Base-by-base conservation (phyloP, 2,113 vertebrate genomes). In the Sturnus vulgaris region DNA sequence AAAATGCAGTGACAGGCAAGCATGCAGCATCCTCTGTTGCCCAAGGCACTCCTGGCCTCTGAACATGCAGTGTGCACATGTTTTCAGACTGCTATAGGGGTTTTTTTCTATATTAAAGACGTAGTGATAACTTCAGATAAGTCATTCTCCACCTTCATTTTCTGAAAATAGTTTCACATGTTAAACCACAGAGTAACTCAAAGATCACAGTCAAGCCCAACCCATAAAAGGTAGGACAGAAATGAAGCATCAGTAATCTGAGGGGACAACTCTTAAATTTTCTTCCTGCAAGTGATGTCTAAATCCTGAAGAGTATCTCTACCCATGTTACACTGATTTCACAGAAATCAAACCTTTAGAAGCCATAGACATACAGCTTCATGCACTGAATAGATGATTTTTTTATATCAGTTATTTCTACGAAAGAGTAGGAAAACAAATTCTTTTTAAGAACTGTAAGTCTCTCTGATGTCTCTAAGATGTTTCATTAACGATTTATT, bases 41-140 rank as follows among this genome's bases (percentile, higher is more conserved):
- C 65, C 73, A 71, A 52, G 60, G 69, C 69, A 89, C 23, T 75
- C 39, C 39, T 66, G 60, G 52, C 44, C 50, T 81, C 56, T 20
- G 7, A 91, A 81, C 9, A 55, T 0, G 0, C 0, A 1, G 12
- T 17, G 10, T 47, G 21, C 17, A 63, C 13, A 21, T 8, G 37
- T n/a, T 73, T 81, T 56, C 59, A 86, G n/a, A 27, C 5, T 66
- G 4, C 25, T 33, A 19, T 0, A 5, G 4, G 22, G 0, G 0
- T 0, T 8, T 72, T 86, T 59, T 52, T 7, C 64, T 63, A 1
- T 7, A 33, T 30, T 39, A 57, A 2, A 63, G 60, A 37, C 15
- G 7, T 17, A 76, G 8, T 27, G 17, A 40, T 61, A 35, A 52
- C 24, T 57, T 93, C 71, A 92, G 50, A 6, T 40, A 60, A 4